A percentile compares a stretch with the other conserved stretches of the same genome.
Evolutionary conservation across 2,797 vertebrate species (phyloP).

Genomic region (Trematomus bernacchii): DNA sequence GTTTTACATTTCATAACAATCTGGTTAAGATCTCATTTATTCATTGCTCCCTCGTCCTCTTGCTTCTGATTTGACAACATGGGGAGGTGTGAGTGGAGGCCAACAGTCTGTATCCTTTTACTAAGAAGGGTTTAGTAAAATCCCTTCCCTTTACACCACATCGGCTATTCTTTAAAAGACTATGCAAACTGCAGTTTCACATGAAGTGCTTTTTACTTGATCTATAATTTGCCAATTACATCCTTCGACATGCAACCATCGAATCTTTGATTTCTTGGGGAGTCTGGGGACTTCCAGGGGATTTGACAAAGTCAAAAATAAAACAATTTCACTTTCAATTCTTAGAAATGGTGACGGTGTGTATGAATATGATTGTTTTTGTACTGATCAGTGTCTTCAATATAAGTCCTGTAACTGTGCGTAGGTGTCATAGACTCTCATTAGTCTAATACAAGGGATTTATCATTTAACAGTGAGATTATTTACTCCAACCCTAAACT

Average conservation of each 20-base stretch:
- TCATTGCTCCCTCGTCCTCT: background rate
- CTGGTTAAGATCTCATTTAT: background rate
- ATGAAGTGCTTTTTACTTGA: background rate
- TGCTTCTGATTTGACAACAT: background rate
- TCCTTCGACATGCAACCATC: background rate
- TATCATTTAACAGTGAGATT: background rate
- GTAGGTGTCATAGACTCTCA: background rate
- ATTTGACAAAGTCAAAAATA: background rate
- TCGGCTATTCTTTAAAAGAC: background rate
- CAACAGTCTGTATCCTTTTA: background rate
- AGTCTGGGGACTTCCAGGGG: conserved; percentile 22
- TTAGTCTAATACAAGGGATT: background rate
- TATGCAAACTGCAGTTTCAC: background rate
- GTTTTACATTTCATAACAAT: background rate
- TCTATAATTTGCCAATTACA: background rate
- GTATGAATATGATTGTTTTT: background rate
- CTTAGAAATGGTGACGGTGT: background rate
- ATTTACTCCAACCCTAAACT: background rate
- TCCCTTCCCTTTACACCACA: background rate
- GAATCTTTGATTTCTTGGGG: background rate
- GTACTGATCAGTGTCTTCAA: background rate
- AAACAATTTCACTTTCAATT: conserved; percentile 10
- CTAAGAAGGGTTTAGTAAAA: background rate
- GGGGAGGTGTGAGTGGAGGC: background rate
- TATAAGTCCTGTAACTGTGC: background rate